Evolutionary conservation across 35 echinoderm and acorn worm species (phyloP).

Genomic region (Apostichopus californicus): DNA sequence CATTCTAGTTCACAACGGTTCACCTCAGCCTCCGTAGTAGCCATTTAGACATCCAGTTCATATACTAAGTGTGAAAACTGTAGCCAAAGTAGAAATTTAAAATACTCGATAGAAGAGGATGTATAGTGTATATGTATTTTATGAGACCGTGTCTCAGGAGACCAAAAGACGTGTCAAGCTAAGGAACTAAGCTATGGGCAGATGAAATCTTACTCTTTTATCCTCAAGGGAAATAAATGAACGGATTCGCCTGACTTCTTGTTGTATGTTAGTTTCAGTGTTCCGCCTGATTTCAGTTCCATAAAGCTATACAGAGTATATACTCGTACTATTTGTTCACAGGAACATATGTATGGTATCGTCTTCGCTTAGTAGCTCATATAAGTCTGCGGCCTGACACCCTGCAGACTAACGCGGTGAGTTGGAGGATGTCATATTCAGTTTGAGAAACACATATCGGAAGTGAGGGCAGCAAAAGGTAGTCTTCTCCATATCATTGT

Average conservation of each 20-base stretch:
- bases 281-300: background rate
- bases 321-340: too few species aligned
- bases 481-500: too few species aligned
- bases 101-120: background rate
- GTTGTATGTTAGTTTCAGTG: background rate
- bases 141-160: conserved; percentile 2
- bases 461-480: too few species aligned
- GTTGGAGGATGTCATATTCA: too few species aligned
- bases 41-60: background rate
- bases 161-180: background rate
- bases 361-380: too few species aligned
- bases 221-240: conserved; percentile 4
- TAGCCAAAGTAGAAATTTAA: background rate
- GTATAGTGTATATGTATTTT: background rate
- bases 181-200: background rate
- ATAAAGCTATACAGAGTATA: background rate
- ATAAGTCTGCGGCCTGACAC: too few species aligned
- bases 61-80: background rate
- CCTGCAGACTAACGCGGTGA: too few species aligned
- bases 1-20: background rate
- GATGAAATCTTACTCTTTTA: background rate
- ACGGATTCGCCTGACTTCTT: background rate
- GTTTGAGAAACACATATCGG: too few species aligned
- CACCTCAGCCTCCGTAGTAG: background rate
- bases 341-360: too few species aligned